Percentiles rank a stretch among this genome's conserved stretches.
Evolutionary conservation across 2,888 invertebrate genomes (phyloP).

Genomic region (Temnothorax ravouxi): DNA sequence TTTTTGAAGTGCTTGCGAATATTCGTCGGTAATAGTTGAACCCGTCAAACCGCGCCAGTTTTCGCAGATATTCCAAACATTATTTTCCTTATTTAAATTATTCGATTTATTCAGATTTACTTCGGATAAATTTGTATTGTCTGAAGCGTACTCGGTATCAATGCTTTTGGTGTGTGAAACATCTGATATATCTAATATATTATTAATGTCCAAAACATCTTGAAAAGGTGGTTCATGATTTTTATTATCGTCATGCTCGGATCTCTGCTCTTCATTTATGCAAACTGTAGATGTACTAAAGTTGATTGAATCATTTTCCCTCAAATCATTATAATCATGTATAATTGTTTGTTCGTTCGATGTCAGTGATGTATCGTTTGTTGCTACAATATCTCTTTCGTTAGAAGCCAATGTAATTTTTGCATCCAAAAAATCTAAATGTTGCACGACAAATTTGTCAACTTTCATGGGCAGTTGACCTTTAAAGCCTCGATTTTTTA

Average conservation of each 20-base stretch:
- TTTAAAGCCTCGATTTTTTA: slow-evolving; percentile 59
- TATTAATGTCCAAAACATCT: no score
- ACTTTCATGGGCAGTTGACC: slow-evolving; percentile 59
- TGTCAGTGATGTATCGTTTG: background rate
- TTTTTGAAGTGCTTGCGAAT: background rate
- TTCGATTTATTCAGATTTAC: background rate
- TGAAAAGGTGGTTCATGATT: no score
- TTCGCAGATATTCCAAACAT: background rate
- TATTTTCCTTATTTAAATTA: background rate
- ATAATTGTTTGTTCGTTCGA: background rate
- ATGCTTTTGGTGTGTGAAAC: no score
- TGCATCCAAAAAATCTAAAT: slow-evolving; percentile 64
- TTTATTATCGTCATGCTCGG: no score
- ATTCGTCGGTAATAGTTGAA: background rate
- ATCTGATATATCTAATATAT: no score
- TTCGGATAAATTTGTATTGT: background rate
- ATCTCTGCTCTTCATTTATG: no score
- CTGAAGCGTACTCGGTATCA: no score
- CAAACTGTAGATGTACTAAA: no score
- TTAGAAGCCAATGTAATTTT: slow-evolving; percentile 65
- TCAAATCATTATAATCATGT: no score
- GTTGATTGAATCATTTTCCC: no score
- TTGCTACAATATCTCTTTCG: background rate
- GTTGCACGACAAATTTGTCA: slow-evolving; percentile 63
- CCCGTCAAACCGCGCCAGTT: background rate